Percentiles rank a stretch among this genome's conserved stretches.
These are phyloP conservation scores for Spodoptera frugiperda DNA, from an alignment of 1,140 invertebrate genomes.

Conservation along the genomic window DNA sequence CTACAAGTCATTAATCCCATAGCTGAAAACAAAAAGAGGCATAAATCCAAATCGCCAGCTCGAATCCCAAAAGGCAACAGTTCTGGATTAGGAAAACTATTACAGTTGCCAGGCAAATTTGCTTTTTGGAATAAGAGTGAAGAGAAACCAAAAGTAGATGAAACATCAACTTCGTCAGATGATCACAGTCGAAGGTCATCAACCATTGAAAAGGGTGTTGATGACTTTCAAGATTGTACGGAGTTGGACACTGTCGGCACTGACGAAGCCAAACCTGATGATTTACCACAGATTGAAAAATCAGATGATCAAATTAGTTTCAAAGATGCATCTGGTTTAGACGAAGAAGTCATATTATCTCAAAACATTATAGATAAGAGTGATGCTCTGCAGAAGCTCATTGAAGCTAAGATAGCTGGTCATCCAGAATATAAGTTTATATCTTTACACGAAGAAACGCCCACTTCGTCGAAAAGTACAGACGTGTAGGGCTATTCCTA, in stretches of 20 bases:
- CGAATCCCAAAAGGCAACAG: constrained; percentile 60
- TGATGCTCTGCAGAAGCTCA: constrained; percentile 76
- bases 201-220: constrained; percentile 55
- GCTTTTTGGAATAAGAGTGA: constrained; percentile 83
- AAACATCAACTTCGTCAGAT: constrained; percentile 60
- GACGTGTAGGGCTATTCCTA: constrained; percentile 75
- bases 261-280: constrained; percentile 35
- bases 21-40: constrained; percentile 61
- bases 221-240: constrained; percentile 67
- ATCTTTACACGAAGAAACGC: constrained; percentile 71
- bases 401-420: constrained; percentile 76
- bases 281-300: constrained; percentile 49
- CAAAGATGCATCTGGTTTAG: constrained; percentile 60
- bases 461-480: constrained; percentile 78
- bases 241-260: constrained; percentile 56
- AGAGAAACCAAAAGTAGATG: constrained; percentile 70
- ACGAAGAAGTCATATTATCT: constrained; percentile 64
- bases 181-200: constrained; percentile 70
- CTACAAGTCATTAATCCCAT: constrained; percentile 60
- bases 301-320: constrained; percentile 59
- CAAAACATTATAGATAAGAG: constrained; percentile 74
- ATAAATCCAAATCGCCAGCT: constrained; percentile 73
- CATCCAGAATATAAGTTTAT: constrained; percentile 79
- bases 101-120: constrained; percentile 82
- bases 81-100: constrained; percentile 76